Percentiles rank a stretch among this genome's conserved stretches.
Evolutionary conservation across 2,797 vertebrate species (phyloP).

Genomic region (Micromesistius poutassou): DNA sequence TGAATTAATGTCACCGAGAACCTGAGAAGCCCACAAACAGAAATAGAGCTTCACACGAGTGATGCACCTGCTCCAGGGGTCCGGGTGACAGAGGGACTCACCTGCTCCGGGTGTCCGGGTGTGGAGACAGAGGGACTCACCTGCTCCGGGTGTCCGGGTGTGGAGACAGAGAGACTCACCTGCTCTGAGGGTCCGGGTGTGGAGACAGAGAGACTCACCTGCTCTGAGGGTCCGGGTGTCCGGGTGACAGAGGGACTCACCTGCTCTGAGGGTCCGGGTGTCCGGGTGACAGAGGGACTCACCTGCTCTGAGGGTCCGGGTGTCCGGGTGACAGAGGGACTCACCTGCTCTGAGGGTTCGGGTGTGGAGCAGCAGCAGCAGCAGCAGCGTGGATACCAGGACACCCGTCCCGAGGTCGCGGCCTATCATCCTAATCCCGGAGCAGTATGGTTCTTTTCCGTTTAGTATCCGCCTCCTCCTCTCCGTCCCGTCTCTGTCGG

Average conservation of each 20-base stretch:
- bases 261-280: slow-evolving; percentile 45
- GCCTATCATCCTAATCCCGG: slow-evolving; percentile 30
- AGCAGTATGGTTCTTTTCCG: not conserved
- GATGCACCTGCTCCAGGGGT: too few species aligned
- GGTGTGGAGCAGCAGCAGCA: slow-evolving; percentile 35
- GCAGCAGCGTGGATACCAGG: slow-evolving; percentile 21
- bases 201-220: slow-evolving; percentile 54
- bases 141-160: too few species aligned
- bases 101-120: too few species aligned
- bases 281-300: slow-evolving; percentile 26
- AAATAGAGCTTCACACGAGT: too few species aligned
- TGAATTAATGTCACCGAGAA: too few species aligned
- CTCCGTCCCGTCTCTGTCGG: slow-evolving; percentile 11
- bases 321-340: slow-evolving; percentile 22
- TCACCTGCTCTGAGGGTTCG: slow-evolving; percentile 55
- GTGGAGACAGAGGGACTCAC: too few species aligned
- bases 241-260: slow-evolving; percentile 43
- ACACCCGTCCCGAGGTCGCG: not conserved
- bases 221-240: slow-evolving; percentile 30
- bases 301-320: slow-evolving; percentile 54
- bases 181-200: slow-evolving; percentile 9
- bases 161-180: too few species aligned
- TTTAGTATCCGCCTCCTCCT: not conserved
- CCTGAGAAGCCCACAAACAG: too few species aligned
- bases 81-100: too few species aligned